These are phyloP conservation scores for Acromyrmex heyeri DNA, from an alignment of 1,140 invertebrate genomes.

Conservation along the genomic window DNA sequence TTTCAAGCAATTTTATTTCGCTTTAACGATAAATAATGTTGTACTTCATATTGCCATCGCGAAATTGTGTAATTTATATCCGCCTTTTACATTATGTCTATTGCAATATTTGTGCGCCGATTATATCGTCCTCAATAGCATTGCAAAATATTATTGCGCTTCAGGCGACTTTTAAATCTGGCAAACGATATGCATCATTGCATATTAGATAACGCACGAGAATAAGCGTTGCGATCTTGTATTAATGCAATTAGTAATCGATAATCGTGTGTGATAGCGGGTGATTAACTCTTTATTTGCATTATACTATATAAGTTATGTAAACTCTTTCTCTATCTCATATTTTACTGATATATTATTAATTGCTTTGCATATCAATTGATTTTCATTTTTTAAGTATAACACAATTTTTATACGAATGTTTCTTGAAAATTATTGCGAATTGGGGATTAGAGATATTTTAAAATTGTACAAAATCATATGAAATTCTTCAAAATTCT, in stretches of 20 bases:
- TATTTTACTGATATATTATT: slow-evolving; percentile 29
- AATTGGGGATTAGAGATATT: not conserved
- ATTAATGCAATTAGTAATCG: slow-evolving; percentile 14
- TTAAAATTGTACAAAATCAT: not conserved
- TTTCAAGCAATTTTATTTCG: slow-evolving; percentile 40
- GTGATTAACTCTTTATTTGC: slow-evolving; percentile 20
- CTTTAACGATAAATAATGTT: slow-evolving; percentile 48
- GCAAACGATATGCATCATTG: not conserved
- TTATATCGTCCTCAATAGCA: not conserved
- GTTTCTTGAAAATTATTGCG: not conserved
- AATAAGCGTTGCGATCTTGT: not conserved
- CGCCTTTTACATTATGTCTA: slow-evolving; percentile 8
- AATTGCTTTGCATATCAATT: slow-evolving; percentile 22
- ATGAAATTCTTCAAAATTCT: not conserved
- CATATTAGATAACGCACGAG: slow-evolving; percentile 9
- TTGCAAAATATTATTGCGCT: slow-evolving; percentile 45
- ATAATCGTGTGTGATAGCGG: not conserved
- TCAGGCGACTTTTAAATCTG: slow-evolving; percentile 18
- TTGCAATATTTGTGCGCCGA: slow-evolving; percentile 10
- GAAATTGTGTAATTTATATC: slow-evolving; percentile 48
- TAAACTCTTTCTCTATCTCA: not conserved
- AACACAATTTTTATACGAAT: not conserved
- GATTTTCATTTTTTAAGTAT: not conserved
- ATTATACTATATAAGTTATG: not conserved
- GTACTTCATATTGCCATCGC: not conserved